phyloP scores from a whole-genome alignment of 2,113 vertebrate species.

The Anolis carolinensis region DNA sequence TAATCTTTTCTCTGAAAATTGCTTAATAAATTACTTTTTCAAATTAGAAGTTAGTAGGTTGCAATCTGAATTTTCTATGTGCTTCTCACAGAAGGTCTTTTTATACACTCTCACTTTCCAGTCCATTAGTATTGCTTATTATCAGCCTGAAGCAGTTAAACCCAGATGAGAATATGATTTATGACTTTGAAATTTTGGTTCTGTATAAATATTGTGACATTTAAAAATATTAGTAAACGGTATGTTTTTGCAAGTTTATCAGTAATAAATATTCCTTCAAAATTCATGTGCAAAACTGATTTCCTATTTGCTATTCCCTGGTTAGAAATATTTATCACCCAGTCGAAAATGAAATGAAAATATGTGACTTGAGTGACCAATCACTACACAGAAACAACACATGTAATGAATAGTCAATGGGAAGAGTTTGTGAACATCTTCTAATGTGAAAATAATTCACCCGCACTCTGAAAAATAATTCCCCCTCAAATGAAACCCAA shows the following conservation, averaged over 20 bases:
- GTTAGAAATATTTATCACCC: slow-evolving; percentile 7
- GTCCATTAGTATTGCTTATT: not conserved
- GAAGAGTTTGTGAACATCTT: not conserved
- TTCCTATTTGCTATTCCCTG: not conserved
- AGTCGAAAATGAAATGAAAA: not conserved
- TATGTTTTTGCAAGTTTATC: not conserved
- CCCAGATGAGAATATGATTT: not conserved
- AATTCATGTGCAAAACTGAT: not conserved
- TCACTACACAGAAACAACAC: not conserved
- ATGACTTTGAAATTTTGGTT: not conserved
- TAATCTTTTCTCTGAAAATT: not conserved
- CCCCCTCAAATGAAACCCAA: not conserved
- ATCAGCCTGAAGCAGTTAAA: not conserved
- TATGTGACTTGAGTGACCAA: slow-evolving; percentile 4
- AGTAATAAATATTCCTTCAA: slow-evolving; percentile 5
- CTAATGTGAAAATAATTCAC: slow-evolving; percentile 7
- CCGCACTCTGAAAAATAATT: not conserved
- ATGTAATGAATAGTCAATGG: slow-evolving; percentile 8
- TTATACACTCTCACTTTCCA: not conserved
- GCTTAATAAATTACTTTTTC: not conserved
- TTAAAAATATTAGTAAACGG: slow-evolving; percentile 18
- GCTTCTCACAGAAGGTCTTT: not conserved
- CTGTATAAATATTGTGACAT: not conserved
- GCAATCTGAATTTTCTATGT: not conserved
- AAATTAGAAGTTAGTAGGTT: not conserved